These are phyloP conservation scores for Cephalopterus ornatus DNA, from an alignment of 2,113 vertebrate genomes.

Conservation along the genomic window DNA sequence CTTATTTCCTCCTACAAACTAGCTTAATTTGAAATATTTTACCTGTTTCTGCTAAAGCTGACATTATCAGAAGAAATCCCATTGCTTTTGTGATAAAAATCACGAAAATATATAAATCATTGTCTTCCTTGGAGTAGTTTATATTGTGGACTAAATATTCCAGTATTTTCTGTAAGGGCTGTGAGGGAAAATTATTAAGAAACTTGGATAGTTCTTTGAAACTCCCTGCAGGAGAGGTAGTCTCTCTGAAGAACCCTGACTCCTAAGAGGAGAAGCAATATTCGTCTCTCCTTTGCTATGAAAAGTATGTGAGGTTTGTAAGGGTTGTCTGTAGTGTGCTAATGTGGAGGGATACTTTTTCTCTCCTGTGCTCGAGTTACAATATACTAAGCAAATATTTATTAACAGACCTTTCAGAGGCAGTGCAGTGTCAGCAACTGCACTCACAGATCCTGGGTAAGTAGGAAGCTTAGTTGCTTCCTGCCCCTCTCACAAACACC, in stretches of 20 bases:
- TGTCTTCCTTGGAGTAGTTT: background rate
- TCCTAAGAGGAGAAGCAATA: background rate
- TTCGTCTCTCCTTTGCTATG: background rate
- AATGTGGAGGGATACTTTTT: background rate
- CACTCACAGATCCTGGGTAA: background rate
- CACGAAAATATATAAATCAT: background rate
- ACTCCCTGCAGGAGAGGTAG: background rate
- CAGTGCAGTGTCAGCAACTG: slow-evolving; percentile 17
- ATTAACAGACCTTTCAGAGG: slow-evolving; percentile 24
- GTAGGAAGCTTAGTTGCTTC: background rate
- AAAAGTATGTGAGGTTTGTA: background rate
- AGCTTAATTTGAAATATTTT: background rate
- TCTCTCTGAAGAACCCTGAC: background rate
- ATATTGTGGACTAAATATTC: background rate
- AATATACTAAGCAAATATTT: slow-evolving; percentile 58
- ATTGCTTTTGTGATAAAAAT: background rate
- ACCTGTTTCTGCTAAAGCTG: background rate
- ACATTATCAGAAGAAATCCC: background rate
- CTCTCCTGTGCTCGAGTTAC: background rate
- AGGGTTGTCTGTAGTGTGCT: background rate
- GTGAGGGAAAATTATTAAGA: background rate
- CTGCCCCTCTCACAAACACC: background rate
- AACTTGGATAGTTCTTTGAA: background rate
- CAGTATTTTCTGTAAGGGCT: background rate
- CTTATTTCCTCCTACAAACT: background rate